Evolutionary conservation across 92 coral and sea anemone genomes (phyloP), one percentile per base, ranked within the genome.

Genomic region (Nematostella vectensis): DNA sequence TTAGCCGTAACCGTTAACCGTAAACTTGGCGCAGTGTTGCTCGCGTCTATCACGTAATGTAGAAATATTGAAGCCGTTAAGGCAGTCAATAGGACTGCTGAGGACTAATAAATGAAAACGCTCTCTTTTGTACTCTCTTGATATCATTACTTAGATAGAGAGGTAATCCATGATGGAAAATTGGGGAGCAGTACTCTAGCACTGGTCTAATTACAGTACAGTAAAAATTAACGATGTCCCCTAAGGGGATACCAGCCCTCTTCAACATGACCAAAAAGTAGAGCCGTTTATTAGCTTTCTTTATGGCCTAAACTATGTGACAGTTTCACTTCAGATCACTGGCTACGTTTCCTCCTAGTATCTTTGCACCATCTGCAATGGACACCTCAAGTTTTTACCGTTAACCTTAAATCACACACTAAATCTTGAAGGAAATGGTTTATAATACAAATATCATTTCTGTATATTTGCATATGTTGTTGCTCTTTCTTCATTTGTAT

Each of bases 131-230:
- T 33, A 33, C 40, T 6, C 40, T 6, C 40, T 50, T 29, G 3
- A 50, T 12, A 2, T 50, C 56, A 50, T 50, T 29, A 15, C 56
- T 50, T n/a, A 50, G 56, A 24, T 50, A 50, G 4, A 3, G 26
- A 22, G 56, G 56, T 2, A 50, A 15, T 18, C 26, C 56, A 50
- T 50, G 56, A 24, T 50, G 56, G 27, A 4, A 50, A 2, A 50
- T 4, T 15, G 25, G 24, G 3, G 56, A 22, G 15, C 56, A 9
- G 56, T 50, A 50, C 25, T 50, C 25, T 10, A 50, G 28, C 3
- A 24, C 28, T 1, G 56, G 56, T 9, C 56, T 10, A 50, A 50
- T 24, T 3, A 27, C 28, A 18, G 56, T 17, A 27, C 56, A 50
- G 25, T 50, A 50, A n/a, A 50, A 50, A 27, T 19, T 19, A 15